Conservation (phyloP, 2,888 invertebrate genomes). For the Phaedon cochleariae region DNA sequence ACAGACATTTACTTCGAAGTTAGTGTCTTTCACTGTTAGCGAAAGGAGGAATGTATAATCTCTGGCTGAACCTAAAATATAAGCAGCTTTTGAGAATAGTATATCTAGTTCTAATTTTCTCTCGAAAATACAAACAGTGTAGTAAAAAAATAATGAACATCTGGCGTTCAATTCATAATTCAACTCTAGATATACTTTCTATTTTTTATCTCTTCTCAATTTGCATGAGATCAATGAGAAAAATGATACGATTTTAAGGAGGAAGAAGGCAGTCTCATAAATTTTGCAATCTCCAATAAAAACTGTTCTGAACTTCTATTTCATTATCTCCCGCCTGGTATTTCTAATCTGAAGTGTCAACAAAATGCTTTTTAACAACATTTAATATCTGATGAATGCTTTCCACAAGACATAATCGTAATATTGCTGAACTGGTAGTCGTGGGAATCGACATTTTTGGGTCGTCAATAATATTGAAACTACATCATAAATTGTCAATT, state of each 20-base stretch:
- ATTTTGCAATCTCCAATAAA: neutral
- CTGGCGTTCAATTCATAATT: no score
- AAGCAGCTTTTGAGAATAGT: no score
- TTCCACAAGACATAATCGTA: conserved; percentile 7
- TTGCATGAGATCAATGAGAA: no score
- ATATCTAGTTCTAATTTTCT: no score
- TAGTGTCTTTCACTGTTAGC: no score
- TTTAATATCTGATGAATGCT: neutral
- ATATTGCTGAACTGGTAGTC: conserved; percentile 13
- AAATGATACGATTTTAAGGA: neutral
- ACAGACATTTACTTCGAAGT: no score
- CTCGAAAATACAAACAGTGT: no score
- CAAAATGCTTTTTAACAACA: neutral
- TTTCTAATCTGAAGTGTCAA: neutral
- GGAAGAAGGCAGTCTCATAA: neutral
- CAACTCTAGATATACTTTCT: no score
- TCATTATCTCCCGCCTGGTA: neutral
- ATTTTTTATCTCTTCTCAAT: no score
- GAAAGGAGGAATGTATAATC: no score
- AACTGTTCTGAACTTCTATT: neutral
- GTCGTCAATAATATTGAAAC: conserved; percentile 18
- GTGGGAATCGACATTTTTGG: conserved; percentile 26
- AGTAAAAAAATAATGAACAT: no score
- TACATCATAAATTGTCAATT: conserved; percentile 21
- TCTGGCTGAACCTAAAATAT: no score